These are phyloP conservation scores for Drosophila burlai DNA, from an alignment of 1,140 invertebrate species.

Conservation along the genomic window DNA sequence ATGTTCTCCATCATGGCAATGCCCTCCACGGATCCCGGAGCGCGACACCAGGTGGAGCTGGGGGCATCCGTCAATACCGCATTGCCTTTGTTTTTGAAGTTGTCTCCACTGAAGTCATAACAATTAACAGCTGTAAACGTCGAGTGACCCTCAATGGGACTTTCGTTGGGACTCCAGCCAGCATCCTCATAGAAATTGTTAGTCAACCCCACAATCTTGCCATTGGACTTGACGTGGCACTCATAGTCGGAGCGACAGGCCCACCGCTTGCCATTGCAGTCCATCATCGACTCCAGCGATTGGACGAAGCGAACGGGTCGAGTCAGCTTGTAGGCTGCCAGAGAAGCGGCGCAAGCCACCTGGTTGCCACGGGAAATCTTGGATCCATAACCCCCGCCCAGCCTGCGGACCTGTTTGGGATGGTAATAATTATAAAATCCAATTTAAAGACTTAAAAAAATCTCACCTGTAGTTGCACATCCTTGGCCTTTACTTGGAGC, in stretches of 20 bases:
- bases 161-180: constrained; percentile 88
- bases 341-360: constrained; percentile 87
- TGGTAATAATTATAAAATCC: too few relatives aligned
- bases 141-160: constrained; percentile 79
- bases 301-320: constrained; percentile 88
- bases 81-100: constrained; percentile 86
- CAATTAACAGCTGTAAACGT: constrained; percentile 86
- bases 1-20: constrained; percentile 91
- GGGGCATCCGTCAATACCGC: constrained; percentile 88
- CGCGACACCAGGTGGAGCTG: constrained; percentile 88
- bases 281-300: constrained; percentile 89
- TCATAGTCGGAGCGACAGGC: constrained; percentile 86
- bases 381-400: constrained; percentile 91
- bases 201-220: constrained; percentile 89
- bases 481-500: constrained; percentile 86
- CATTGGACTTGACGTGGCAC: constrained; percentile 88
- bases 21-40: constrained; percentile 89
- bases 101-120: constrained; percentile 85
- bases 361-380: constrained; percentile 88
- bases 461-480: constrained; percentile 87
- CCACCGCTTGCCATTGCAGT: constrained; percentile 88
- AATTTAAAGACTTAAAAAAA: rapidly evolving
- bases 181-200: constrained; percentile 88
- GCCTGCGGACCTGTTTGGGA: constrained; percentile 81
- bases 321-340: constrained; percentile 88